Percentiles rank a stretch among this genome's conserved stretches.
phyloP scores from a whole-genome alignment of 2,888 invertebrate genomes.

The Lamellibrachia satsuma region DNA sequence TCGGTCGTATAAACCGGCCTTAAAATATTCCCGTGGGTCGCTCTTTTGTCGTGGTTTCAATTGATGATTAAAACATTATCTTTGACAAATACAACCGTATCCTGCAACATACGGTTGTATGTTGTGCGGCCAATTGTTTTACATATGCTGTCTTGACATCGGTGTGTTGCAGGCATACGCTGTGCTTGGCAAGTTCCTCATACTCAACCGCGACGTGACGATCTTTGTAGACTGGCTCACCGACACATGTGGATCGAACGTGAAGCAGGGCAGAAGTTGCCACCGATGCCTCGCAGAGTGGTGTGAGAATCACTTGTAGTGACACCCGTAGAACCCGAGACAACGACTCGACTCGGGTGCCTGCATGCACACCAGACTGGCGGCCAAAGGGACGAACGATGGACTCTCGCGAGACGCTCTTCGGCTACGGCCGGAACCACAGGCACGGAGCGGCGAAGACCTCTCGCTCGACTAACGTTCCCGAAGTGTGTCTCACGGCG shows the following conservation, averaged over 20 bases:
- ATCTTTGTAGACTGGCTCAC: not conserved
- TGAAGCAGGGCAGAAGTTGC: not conserved
- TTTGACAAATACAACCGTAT: too few species aligned
- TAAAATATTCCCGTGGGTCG: too few species aligned
- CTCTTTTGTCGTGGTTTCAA: too few species aligned
- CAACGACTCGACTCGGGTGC: not conserved
- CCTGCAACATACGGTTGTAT: too few species aligned
- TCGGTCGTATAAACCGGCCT: too few species aligned
- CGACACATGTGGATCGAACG: not conserved
- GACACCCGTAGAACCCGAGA: not conserved
- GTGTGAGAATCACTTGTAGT: not conserved
- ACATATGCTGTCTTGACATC: not conserved
- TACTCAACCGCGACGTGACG: not conserved
- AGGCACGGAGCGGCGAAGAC: not conserved
- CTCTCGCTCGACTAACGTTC: not conserved
- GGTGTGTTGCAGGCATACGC: slow-evolving; percentile 1
- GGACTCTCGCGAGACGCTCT: not conserved
- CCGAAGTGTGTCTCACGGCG: not conserved
- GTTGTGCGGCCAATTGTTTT: too few species aligned
- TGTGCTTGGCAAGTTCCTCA: not conserved
- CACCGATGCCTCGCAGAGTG: not conserved
- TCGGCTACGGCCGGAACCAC: not conserved
- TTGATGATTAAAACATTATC: too few species aligned
- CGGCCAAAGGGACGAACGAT: not conserved
- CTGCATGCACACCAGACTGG: not conserved